phyloP scores from a whole-genome alignment of 1,140 invertebrate species.

The Apis dorsata region DNA sequence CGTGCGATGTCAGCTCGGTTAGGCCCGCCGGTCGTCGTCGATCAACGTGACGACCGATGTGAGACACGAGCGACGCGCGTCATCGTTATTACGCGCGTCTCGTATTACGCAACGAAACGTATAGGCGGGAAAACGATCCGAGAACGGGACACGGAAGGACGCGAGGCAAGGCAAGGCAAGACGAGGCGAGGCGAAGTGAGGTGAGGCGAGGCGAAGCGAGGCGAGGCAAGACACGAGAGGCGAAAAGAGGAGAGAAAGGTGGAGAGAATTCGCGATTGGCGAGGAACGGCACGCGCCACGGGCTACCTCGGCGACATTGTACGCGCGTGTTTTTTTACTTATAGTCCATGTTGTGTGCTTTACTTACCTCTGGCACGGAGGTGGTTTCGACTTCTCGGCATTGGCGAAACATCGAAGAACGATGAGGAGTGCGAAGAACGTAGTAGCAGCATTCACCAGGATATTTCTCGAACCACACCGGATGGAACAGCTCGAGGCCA shows the following conservation, averaged over 20 bases:
- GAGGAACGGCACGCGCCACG: neutral
- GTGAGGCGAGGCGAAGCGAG: neutral
- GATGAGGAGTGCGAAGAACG: constrained; percentile 57
- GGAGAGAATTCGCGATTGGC: neutral
- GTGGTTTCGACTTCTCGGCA: constrained; percentile 63
- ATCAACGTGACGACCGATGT: neutral
- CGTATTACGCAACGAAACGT: no score
- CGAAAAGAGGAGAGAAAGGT: constrained; percentile 16
- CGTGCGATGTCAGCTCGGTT: neutral
- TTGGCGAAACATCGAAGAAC: constrained; percentile 43
- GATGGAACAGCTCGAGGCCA: constrained; percentile 62
- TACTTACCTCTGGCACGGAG: constrained; percentile 76
- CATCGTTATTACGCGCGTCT: no score
- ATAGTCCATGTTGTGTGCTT: neutral
- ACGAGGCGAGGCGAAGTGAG: neutral
- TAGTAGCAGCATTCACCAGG: constrained; percentile 54
- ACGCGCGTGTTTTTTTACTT: constrained; percentile 18
- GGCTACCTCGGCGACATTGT: neutral
- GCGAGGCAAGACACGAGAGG: neutral
- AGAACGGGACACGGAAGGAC: no score
- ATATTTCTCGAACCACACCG: constrained; percentile 57
- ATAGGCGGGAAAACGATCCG: no score
- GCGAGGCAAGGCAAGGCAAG: neutral
- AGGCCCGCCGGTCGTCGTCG: neutral
- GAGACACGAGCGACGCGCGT: no score